A percentile compares a stretch with the other conserved stretches of the same genome.
Evolutionary conservation across 2,888 invertebrate genomes (phyloP).

Genomic region (Ischnura elegans): DNA sequence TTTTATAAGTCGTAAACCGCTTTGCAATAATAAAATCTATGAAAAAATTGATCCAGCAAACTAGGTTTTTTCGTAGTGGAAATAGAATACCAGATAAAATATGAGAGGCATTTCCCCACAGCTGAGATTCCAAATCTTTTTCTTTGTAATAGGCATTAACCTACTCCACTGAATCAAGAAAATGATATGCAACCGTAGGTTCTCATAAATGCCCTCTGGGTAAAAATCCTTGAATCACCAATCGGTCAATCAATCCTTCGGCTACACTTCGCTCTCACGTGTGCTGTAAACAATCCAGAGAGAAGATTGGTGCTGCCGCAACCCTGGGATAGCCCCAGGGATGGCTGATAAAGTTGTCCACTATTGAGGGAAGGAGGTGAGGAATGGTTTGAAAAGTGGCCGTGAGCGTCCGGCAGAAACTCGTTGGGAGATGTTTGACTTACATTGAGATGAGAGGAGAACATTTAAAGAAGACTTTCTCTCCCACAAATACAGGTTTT

Average conservation of each 20-base stretch:
- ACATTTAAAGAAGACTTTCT: neutral
- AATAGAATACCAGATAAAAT: too few relatives aligned
- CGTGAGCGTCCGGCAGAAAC: neutral
- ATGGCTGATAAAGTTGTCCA: neutral
- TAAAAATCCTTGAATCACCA: neutral
- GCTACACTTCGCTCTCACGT: neutral
- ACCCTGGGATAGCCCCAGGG: conserved; percentile 13
- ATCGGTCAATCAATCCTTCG: neutral
- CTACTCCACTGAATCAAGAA: neutral
- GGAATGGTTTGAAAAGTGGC: neutral
- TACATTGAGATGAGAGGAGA: neutral
- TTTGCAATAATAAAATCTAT: too few relatives aligned
- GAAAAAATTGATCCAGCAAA: too few relatives aligned
- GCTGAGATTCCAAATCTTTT: too few relatives aligned
- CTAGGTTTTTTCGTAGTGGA: too few relatives aligned
- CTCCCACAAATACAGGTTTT: neutral
- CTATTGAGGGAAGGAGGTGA: neutral
- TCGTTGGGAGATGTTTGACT: neutral
- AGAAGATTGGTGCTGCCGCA: neutral
- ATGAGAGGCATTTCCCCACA: too few relatives aligned
- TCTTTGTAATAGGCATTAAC: neutral
- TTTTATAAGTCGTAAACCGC: too few relatives aligned
- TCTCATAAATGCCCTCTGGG: neutral
- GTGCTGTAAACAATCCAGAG: neutral
- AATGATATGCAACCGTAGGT: neutral